A percentile compares a stretch with the other conserved stretches of the same genome.
These are phyloP conservation scores for Gulo gulo DNA, from an alignment of 2,113 vertebrate genomes.

Conservation along the genomic window DNA sequence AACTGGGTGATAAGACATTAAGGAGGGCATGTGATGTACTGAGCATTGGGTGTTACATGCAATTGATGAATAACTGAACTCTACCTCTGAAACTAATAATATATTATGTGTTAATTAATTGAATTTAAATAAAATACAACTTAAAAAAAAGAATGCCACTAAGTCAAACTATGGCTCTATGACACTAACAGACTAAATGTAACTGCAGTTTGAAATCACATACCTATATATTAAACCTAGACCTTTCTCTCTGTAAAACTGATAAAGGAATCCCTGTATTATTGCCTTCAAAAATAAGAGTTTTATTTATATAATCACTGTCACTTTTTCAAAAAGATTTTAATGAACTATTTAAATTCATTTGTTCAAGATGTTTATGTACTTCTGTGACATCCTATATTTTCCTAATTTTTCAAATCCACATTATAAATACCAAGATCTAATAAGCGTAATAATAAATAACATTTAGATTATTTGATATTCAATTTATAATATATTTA, in stretches of 20 bases:
- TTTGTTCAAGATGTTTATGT: conserved; percentile 6
- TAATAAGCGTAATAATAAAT: background rate
- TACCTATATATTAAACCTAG: background rate
- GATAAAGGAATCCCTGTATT: background rate
- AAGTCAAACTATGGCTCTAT: background rate
- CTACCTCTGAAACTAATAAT: background rate
- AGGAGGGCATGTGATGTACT: background rate
- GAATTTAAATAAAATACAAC: background rate
- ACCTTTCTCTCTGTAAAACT: background rate
- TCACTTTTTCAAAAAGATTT: conserved; percentile 41
- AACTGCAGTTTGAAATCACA: conserved; percentile 20
- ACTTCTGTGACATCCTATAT: background rate
- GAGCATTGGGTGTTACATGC: background rate
- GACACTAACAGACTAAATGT: background rate
- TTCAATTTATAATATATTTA: conserved; percentile 29
- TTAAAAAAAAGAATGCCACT: background rate
- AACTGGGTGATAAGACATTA: background rate
- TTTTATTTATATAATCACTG: background rate
- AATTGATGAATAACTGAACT: background rate
- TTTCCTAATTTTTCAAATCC: conserved; percentile 27
- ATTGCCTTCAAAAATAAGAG: conserved; percentile 16
- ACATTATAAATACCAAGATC: conserved; percentile 8
- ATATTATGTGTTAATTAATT: background rate
- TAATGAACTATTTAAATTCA: conserved; percentile 37
- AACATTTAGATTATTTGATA: conserved; percentile 34